Base-by-base conservation (phyloP, 2,113 vertebrate genomes). In the Fukomys damarensis region DNA sequence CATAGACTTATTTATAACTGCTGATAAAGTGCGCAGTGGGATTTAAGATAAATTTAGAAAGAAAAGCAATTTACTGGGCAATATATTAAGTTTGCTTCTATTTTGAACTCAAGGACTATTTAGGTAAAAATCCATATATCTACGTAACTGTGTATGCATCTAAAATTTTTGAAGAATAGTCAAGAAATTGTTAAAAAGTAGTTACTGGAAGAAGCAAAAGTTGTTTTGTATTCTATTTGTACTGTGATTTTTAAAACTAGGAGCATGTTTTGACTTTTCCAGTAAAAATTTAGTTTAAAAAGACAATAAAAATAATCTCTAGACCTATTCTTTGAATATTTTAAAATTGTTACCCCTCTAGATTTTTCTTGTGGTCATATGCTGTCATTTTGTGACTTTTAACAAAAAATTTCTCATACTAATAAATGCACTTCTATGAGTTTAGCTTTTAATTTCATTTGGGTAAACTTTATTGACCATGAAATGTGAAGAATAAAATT, bases 191-290 rank as follows among this genome's bases (percentile, higher is more conserved):
- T 72, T 32, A 89, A 61, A 58, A 41, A 54, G 35, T 87, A 16
- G 20, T 54, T 56, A 74, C 63, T 49, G 88, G 58, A 63, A 90
- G 20, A 58, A 77, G 7, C 35, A 65, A 49, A 52, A 89, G n/a
- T 63, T 93, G 11, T 90, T 88, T 77, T 91, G 30, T 9, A 46
- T 94, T 91, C 16, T 3, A 46, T 38, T 56, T 76, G 19, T 59
- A 76, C 19, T 66, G 30, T 89, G 43, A 91, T 52, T 59, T 70
- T 77, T 86, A 86, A 88, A 94, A 82, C 10, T 4, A 72, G 59
- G 43, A 88, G 3, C 20, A 81, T 65, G 24, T 93, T 91, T 88
- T 79, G 95, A 81, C 91, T 82, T 97, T 93, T 85, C 28, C 35
- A 83, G 4, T 46, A 52, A 93, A 89, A 77, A 59, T 63, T n/a